Percentiles rank a stretch among this genome's conserved stretches.
Conservation (phyloP, 2,113 vertebrate species). For the Malurus elegans region DNA sequence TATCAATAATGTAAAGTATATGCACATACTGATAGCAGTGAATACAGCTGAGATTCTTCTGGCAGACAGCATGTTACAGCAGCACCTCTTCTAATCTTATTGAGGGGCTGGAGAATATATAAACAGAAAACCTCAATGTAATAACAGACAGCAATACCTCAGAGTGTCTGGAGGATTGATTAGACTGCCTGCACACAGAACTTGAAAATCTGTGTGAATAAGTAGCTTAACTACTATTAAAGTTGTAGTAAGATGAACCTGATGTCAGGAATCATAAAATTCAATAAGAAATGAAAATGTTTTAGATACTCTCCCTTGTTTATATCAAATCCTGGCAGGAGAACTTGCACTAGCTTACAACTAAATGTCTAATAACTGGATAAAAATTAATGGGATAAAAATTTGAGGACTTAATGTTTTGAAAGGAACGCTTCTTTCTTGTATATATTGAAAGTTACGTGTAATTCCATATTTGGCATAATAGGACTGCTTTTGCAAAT, state of each 20-base stretch:
- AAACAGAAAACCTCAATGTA: neutral
- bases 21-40: neutral
- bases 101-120: neutral
- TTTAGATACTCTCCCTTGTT: neutral
- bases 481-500: neutral
- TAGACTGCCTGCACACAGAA: neutral
- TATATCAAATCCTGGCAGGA: neutral
- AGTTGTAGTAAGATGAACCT: neutral
- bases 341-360: neutral
- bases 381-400: neutral
- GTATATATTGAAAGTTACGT: neutral
- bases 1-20: conserved; percentile 22
- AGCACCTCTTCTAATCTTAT: neutral
- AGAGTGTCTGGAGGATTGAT: neutral
- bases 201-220: neutral
- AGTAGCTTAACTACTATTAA: neutral
- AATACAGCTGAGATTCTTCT: neutral
- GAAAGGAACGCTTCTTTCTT: neutral
- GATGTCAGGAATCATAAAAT: neutral
- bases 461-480: neutral
- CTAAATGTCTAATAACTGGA: neutral
- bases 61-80: neutral
- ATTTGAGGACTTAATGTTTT: neutral
- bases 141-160: neutral
- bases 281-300: neutral